These are phyloP conservation scores for Clivina fossor DNA, from an alignment of 2,888 invertebrate species.

Conservation along the genomic window DNA sequence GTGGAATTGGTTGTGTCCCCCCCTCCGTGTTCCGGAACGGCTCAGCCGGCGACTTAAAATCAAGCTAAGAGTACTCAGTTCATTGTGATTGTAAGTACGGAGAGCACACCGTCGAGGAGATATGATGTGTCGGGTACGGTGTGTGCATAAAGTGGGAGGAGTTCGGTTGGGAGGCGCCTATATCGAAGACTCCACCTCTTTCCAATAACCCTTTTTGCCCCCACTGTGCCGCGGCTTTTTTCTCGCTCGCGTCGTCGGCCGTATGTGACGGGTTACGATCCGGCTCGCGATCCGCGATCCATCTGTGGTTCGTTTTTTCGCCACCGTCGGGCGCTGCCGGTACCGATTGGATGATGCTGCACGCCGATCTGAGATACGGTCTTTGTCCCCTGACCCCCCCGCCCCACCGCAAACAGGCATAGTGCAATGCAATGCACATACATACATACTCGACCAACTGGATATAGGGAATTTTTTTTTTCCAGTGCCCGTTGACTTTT, in stretches of 20 bases:
- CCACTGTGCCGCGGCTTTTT: constrained; percentile 16
- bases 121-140: constrained; percentile 21
- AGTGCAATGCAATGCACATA: too few species aligned
- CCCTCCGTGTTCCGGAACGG: neutral
- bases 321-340: constrained; percentile 26
- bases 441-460: too few species aligned
- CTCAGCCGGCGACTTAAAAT: neutral
- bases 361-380: constrained; percentile 10
- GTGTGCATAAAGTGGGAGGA: constrained; percentile 27
- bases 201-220: constrained; percentile 33
- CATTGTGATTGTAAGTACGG: constrained; percentile 1
- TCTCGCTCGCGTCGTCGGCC: neutral
- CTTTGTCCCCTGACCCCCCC: constrained; percentile 11
- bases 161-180: constrained; percentile 25
- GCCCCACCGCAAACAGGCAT: too few species aligned
- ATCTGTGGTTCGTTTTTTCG: constrained; percentile 22
- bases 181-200: constrained; percentile 27
- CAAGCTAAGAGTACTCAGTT: neutral
- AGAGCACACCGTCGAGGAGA: constrained; percentile 3
- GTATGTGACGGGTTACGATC: neutral
- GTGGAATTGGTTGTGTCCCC: too few species aligned
- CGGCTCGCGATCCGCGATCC: neutral
- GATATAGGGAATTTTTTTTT: constrained; percentile 11
- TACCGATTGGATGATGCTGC: constrained; percentile 29
- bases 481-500: constrained; percentile 17